Conservation (phyloP, 2,888 invertebrate genomes). For the Catocala nupta region DNA sequence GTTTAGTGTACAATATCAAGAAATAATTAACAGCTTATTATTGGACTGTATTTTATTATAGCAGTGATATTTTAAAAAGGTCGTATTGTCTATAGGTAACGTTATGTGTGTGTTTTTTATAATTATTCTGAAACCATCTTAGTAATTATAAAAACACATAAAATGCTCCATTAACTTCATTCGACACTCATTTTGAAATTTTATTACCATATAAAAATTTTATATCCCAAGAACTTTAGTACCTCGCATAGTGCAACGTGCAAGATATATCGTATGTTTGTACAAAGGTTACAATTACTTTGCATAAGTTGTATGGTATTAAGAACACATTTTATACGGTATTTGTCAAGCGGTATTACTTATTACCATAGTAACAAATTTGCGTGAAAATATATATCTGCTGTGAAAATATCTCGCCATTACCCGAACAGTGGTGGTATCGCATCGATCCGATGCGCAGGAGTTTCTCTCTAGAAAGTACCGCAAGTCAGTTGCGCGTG, state of each 20-base stretch:
- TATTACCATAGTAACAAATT: slow-evolving; percentile 32
- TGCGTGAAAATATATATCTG: slow-evolving; percentile 57
- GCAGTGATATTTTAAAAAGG: too few relatives aligned
- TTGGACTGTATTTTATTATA: too few relatives aligned
- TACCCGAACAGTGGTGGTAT: slow-evolving; percentile 63
- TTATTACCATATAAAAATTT: neutral
- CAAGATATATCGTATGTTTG: neutral
- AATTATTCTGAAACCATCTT: too few relatives aligned
- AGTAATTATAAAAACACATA: neutral
- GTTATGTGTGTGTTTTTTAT: too few relatives aligned
- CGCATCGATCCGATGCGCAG: slow-evolving; percentile 68
- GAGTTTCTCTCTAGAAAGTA: slow-evolving; percentile 88
- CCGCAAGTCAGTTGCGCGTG: slow-evolving; percentile 78
- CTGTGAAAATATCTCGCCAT: slow-evolving; percentile 50
- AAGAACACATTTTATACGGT: slow-evolving; percentile 26
- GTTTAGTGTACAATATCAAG: too few relatives aligned
- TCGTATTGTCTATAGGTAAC: too few relatives aligned
- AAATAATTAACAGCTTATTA: too few relatives aligned
- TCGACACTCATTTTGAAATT: neutral
- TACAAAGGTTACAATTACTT: slow-evolving; percentile 12
- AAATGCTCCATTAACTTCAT: neutral
- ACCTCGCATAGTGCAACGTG: neutral
- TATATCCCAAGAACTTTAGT: neutral
- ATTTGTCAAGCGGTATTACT: slow-evolving; percentile 38
- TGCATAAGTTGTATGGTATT: slow-evolving; percentile 31